Evolutionary conservation across 2,888 invertebrate species (phyloP).

Genomic region (Ophion slaviceki): DNA sequence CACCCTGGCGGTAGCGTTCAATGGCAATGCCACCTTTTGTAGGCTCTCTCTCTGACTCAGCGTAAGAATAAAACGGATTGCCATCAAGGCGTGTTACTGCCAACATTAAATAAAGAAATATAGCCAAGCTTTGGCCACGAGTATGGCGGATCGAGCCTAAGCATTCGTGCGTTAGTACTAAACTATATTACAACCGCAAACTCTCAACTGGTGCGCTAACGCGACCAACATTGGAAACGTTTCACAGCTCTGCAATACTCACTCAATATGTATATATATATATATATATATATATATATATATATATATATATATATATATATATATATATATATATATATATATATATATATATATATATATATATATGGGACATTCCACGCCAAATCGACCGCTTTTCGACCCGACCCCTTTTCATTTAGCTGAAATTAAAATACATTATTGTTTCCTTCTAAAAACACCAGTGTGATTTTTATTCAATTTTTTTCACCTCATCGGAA

Average conservation of each 20-base stretch:
- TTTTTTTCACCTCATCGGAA: too few species aligned
- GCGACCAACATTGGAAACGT: slow-evolving; percentile 49
- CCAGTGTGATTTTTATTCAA: too few species aligned
- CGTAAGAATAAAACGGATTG: slow-evolving; percentile 79
- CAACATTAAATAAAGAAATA: slow-evolving; percentile 82
- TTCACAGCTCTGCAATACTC: slow-evolving; percentile 19
- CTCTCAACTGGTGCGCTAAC: slow-evolving; percentile 62
- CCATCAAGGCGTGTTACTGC: slow-evolving; percentile 78
- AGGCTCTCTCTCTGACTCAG: slow-evolving; percentile 77
- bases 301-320: too few species aligned
- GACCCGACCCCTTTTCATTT: too few species aligned
- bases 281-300: not conserved
- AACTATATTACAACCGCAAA: slow-evolving; percentile 80
- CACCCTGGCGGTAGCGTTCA: slow-evolving; percentile 38
- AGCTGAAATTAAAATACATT: too few species aligned
- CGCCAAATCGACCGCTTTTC: too few species aligned
- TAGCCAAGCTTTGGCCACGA: slow-evolving; percentile 77
- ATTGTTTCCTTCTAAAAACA: too few species aligned
- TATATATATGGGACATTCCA: too few species aligned
- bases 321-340: too few species aligned
- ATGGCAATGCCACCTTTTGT: slow-evolving; percentile 60
- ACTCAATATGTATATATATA: slow-evolving; percentile 24
- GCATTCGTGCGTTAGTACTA: slow-evolving; percentile 79
- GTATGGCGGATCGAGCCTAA: slow-evolving; percentile 74
- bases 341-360: too few species aligned